Conservation (phyloP, 1,140 invertebrate genomes). For the Aplysia californica region DNA sequence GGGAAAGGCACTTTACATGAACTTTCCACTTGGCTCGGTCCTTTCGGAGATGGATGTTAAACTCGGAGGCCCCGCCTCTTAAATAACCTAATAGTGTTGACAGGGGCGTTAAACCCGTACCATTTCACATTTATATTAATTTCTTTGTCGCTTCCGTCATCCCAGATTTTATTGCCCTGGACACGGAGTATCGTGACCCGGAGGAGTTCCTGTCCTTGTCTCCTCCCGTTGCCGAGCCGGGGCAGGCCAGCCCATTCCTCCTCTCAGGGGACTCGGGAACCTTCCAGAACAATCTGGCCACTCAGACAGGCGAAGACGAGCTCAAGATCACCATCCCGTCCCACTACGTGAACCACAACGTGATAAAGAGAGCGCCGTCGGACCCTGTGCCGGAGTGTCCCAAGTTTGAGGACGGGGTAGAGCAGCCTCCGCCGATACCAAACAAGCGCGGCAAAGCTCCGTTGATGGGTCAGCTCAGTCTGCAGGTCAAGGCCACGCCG, state of each 20-base stretch:
- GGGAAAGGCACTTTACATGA: no score
- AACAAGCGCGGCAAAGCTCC: constrained; percentile 26
- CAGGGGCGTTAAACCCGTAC: no score
- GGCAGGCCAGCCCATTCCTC: constrained; percentile 3
- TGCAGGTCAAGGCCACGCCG: no score
- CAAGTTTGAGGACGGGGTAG: background rate
- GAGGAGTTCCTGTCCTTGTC: constrained; percentile 39
- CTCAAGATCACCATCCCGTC: background rate
- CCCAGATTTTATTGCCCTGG: constrained; percentile 53
- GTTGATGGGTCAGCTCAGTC: constrained; percentile 44
- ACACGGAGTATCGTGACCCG: constrained; percentile 56
- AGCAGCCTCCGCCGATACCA: constrained; percentile 27
- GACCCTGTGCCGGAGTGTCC: constrained; percentile 21
- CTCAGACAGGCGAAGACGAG: background rate
- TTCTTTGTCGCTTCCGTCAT: no score
- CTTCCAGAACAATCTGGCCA: background rate
- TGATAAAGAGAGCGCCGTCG: constrained; percentile 8
- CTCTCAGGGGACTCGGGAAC: background rate
- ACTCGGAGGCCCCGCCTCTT: no score
- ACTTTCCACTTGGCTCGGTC: no score
- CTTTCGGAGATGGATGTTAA: no score
- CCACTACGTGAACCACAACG: constrained; percentile 28
- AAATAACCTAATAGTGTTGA: no score
- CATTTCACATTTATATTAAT: no score
- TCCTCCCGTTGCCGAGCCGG: constrained; percentile 21